These are phyloP conservation scores for Cuniculus paca DNA, from an alignment of 2,797 vertebrate genomes.

Conservation along the genomic window DNA sequence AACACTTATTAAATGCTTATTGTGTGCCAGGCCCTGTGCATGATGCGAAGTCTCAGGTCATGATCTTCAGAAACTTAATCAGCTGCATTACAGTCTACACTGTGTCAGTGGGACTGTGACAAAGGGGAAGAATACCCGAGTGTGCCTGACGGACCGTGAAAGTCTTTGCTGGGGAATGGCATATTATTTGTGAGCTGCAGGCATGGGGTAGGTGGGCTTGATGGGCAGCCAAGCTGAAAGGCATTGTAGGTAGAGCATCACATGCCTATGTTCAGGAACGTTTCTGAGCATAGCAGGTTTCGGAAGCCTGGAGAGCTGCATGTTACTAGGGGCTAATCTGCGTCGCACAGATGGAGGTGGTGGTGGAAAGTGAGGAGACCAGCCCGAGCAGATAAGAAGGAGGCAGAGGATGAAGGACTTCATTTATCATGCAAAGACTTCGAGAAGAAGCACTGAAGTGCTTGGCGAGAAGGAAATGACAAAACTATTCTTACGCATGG, in stretches of 20 bases:
- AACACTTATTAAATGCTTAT: neutral
- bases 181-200: neutral
- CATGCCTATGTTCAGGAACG: neutral
- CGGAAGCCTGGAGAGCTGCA: neutral
- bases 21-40: neutral
- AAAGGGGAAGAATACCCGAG: neutral
- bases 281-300: neutral
- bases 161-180: neutral
- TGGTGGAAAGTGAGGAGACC: neutral
- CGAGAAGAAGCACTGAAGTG: neutral
- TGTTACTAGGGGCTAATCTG: neutral
- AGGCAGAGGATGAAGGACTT: neutral
- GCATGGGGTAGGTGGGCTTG: neutral
- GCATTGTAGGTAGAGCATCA: neutral
- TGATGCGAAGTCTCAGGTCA: neutral
- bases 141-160: neutral
- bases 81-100: neutral
- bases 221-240: neutral
- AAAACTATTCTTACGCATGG: neutral
- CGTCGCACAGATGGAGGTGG: neutral
- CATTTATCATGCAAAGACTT: neutral
- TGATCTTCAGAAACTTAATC: slow-evolving; percentile 25
- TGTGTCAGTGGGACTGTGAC: neutral
- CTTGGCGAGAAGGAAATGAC: neutral
- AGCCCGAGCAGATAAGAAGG: neutral